Percentiles rank a stretch among this genome's conserved stretches.
These are phyloP conservation scores for Notocelia uddmanniana DNA, from an alignment of 2,888 invertebrate genomes.

Conservation along the genomic window DNA sequence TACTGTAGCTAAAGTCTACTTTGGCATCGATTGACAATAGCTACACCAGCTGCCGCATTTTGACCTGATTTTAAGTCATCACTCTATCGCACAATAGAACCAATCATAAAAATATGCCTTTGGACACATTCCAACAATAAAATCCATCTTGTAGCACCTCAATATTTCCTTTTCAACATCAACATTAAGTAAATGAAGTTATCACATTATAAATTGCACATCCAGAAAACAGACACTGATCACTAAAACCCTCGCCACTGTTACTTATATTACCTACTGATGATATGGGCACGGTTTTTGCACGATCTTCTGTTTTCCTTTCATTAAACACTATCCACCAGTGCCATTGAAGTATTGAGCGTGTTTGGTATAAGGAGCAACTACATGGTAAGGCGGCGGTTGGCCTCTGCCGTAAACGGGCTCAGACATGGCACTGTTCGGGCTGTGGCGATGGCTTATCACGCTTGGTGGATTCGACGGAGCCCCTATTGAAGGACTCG, in stretches of 20 bases:
- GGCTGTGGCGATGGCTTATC: constrained; percentile 74
- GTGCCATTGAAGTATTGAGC: constrained; percentile 88
- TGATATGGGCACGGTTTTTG: constrained; percentile 43
- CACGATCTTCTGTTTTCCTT: constrained; percentile 55
- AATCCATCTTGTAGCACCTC: constrained; percentile 79
- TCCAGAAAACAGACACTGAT: constrained; percentile 65
- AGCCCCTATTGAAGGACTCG: constrained; percentile 52
- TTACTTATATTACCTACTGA: constrained; percentile 26
- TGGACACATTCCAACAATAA: constrained; percentile 63
- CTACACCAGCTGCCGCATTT: constrained; percentile 35
- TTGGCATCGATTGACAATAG: constrained; percentile 43
- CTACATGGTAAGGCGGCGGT: constrained; percentile 94
- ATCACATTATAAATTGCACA: constrained; percentile 84
- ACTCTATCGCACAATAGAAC: constrained; percentile 52
- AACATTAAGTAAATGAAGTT: constrained; percentile 62
- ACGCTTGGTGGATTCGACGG: constrained; percentile 76
- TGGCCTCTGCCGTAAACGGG: constrained; percentile 76
- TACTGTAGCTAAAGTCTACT: constrained; percentile 44
- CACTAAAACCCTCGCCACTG: constrained; percentile 36
- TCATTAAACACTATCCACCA: constrained; percentile 73
- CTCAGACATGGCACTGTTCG: constrained; percentile 68
- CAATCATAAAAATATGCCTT: constrained; percentile 57
- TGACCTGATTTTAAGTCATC: constrained; percentile 16
- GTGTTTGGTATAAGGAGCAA: constrained; percentile 93
- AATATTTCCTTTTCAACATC: constrained; percentile 67